phyloP scores from a whole-genome alignment of 2,797 vertebrate species.

The Adelosebastes latens region DNA sequence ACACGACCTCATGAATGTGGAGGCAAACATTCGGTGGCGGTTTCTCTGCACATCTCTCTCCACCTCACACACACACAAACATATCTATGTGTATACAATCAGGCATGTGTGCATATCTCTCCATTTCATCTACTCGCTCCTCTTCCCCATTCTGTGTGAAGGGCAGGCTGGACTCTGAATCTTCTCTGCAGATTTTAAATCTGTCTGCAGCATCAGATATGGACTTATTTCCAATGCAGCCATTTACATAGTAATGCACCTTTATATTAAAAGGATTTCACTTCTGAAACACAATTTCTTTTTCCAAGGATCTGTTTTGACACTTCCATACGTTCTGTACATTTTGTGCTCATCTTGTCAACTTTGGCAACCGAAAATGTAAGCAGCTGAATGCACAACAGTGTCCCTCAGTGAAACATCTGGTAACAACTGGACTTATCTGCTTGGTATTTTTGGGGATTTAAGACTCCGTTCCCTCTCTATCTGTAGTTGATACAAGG shows the following conservation, averaged over 20 bases:
- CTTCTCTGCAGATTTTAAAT: not conserved
- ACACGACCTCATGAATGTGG: slow-evolving; percentile 25
- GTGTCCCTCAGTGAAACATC: not conserved
- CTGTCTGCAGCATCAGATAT: not conserved
- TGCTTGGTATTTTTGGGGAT: not conserved
- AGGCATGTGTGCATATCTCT: not conserved
- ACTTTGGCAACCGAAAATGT: not conserved
- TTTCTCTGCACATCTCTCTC: not conserved
- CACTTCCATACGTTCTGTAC: not conserved
- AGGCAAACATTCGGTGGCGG: not conserved
- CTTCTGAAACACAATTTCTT: not conserved
- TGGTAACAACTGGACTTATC: not conserved
- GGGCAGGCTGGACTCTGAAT: slow-evolving; percentile 2
- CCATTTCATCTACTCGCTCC: not conserved
- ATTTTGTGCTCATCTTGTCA: slow-evolving; percentile 5
- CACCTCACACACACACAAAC: slow-evolving; percentile 7
- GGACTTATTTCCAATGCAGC: not conserved
- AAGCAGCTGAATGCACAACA: not conserved
- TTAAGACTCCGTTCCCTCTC: not conserved
- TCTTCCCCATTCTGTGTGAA: not conserved
- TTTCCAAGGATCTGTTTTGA: not conserved
- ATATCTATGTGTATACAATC: not conserved
- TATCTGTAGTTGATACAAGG: not conserved
- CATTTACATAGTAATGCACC: not conserved
- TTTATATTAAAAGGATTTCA: not conserved